Conservation (phyloP, 2,113 vertebrate genomes). For the Nibea albiflora region DNA sequence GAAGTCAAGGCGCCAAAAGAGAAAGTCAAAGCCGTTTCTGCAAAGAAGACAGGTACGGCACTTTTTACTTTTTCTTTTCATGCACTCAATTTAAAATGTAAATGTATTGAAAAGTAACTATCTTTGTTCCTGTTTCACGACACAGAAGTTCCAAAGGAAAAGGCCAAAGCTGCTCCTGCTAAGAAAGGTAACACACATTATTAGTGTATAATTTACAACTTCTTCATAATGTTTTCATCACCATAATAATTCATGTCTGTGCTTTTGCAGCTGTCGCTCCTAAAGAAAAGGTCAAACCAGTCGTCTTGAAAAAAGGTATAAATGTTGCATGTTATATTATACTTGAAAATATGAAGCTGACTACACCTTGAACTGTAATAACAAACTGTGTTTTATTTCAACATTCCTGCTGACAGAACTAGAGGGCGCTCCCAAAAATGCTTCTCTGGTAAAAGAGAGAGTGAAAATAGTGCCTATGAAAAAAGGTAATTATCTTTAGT, state of each 20-base stretch:
- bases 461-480: slow-evolving; percentile 67
- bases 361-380: not conserved
- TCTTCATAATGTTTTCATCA: not conserved
- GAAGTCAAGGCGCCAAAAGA: slow-evolving; percentile 39
- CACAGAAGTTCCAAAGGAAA: slow-evolving; percentile 56
- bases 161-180: slow-evolving; percentile 45
- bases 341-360: not conserved
- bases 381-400: not conserved
- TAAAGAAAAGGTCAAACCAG: slow-evolving; percentile 64
- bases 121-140: slow-evolving; percentile 4
- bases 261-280: slow-evolving; percentile 42
- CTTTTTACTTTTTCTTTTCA: not conserved
- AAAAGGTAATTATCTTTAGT: slow-evolving; percentile 47
- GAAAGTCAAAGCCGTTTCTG: slow-evolving; percentile 28
- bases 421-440: slow-evolving; percentile 46
- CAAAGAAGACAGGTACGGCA: slow-evolving; percentile 47
- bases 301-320: slow-evolving; percentile 49
- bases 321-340: not conserved
- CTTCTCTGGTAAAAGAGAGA: slow-evolving; percentile 52
- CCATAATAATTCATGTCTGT: not conserved
- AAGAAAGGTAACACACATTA: slow-evolving; percentile 53
- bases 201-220: not conserved
- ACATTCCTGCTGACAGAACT: slow-evolving; percentile 35
- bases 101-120: not conserved
- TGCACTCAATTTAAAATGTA: not conserved